These are phyloP conservation scores for Cryptophagus acutangulus DNA, from an alignment of 2,888 invertebrate genomes.

Conservation along the genomic window DNA sequence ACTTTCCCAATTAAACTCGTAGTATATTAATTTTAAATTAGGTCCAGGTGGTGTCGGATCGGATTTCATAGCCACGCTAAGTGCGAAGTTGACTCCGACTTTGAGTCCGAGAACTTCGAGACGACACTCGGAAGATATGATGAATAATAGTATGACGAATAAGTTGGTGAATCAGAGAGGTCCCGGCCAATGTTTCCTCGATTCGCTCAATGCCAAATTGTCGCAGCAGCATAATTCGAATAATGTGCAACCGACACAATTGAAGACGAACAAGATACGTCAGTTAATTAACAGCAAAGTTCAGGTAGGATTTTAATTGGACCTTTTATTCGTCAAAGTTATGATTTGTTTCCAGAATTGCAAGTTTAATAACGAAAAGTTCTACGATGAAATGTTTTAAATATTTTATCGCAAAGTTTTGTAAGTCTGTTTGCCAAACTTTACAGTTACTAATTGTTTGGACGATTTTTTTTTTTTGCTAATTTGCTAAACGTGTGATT, in stretches of 20 bases:
- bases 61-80: slow-evolving; percentile 65
- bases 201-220: slow-evolving; percentile 76
- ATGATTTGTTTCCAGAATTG: slow-evolving; percentile 3
- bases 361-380: slow-evolving; percentile 3
- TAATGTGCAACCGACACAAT: slow-evolving; percentile 50
- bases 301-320: slow-evolving; percentile 50
- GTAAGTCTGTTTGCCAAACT: too few relatives aligned
- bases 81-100: slow-evolving; percentile 63
- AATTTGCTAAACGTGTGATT: too few relatives aligned
- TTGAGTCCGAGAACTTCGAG: slow-evolving; percentile 55
- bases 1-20: neutral
- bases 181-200: slow-evolving; percentile 62
- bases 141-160: slow-evolving; percentile 4
- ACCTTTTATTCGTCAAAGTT: too few relatives aligned
- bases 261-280: slow-evolving; percentile 61
- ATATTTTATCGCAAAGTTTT: too few relatives aligned
- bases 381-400: slow-evolving; percentile 6
- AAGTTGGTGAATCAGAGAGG: slow-evolving; percentile 42
- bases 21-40: slow-evolving; percentile 17
- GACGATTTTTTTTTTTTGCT: too few relatives aligned
- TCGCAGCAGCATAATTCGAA: slow-evolving; percentile 55
- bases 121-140: slow-evolving; percentile 49
- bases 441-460: too few relatives aligned
- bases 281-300: slow-evolving; percentile 70
- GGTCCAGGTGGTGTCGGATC: slow-evolving; percentile 57